A percentile compares a stretch with the other conserved stretches of the same genome.
Evolutionary conservation across 35 echinoderm and acorn worm genomes (phyloP).

Genomic region (Lytechinus variegatus): DNA sequence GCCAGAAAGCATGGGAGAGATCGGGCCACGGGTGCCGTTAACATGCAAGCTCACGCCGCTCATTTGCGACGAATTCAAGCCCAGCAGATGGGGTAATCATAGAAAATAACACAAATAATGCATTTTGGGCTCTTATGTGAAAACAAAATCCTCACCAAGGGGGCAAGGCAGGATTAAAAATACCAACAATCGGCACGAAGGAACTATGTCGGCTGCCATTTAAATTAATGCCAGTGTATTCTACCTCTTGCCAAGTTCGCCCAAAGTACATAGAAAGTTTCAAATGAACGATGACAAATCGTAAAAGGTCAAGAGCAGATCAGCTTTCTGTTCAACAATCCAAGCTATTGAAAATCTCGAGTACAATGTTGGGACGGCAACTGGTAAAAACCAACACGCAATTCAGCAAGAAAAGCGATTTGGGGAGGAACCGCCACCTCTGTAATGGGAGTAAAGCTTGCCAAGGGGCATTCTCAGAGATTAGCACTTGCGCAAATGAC

Average conservation of each 20-base stretch:
- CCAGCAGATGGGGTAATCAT: not conserved
- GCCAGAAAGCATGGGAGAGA: not conserved
- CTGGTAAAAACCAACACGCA: not conserved
- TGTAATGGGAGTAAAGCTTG: not conserved
- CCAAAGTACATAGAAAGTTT: slow-evolving; percentile 39
- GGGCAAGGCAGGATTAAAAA: slow-evolving; percentile 26
- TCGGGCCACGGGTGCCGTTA: not conserved
- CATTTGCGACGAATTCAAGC: not conserved
- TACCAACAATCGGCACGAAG: slow-evolving; percentile 39
- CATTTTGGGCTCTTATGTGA: not conserved
- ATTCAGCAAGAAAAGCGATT: slow-evolving; percentile 3
- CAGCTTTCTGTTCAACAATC: slow-evolving; percentile 25
- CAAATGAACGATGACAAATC: slow-evolving; percentile 12
- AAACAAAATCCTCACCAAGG: not conserved
- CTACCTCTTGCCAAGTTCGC: slow-evolving; percentile 22
- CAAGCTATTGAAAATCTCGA: not conserved
- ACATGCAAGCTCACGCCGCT: not conserved
- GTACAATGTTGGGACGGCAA: not conserved
- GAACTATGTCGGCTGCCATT: slow-evolving; percentile 9
- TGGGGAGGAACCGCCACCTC: not conserved
- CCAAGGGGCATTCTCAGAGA: not conserved
- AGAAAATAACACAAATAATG: slow-evolving; percentile 12
- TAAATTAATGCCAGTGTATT: not conserved
- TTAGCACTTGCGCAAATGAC: slow-evolving; percentile 1
- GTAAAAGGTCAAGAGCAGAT: slow-evolving; percentile 23